Base-by-base conservation (phyloP, 1,140 invertebrate species). In the Drosophila orosa region DNA sequence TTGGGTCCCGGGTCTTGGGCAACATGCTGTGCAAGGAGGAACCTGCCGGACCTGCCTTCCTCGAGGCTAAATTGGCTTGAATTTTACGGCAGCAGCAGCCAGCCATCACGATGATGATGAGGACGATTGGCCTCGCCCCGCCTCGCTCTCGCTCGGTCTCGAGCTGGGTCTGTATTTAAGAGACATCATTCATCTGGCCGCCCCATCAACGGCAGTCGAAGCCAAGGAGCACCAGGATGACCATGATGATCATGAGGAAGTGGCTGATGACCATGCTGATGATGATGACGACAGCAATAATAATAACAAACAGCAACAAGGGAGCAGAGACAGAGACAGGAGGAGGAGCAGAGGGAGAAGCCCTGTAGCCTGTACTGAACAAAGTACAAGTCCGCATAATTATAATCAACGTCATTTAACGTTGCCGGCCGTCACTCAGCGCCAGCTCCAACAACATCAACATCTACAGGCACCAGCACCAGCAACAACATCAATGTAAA, bases 341-440 rank as follows among this genome's bases (percentile, higher is more conserved):
- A 54, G 69, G 47, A 69, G 29, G 3, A 24, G 42, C 12, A 45
- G 24, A 10, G 3, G 45, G 47, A 69, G 31, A 29, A 66, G 50
- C 77, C 76, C 76, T 67, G 59, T 80, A 62, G 29, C 48, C 45
- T 10, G 47, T 60, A 73, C 66, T 61, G 81, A 77, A 80, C 84
- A 87, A 83, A 87, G 84, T 89, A 87, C 84, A 87, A 87, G 84
- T 89, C 85, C 84, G 84, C 84, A 87, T 87, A 87, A 87, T 87
- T 87, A 87, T 87, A 87, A 87, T 87, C 84, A 87, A 87, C 84
- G 84, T 87, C 84, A 87, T 87, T 87, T 87, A 87, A 89, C 80
- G 84, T 87, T 89, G 80, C 84, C 80, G 84, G 84, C 84, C 83
- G 83, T 87, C 83, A 87, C 83, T 86, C 83, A 85, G 82, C 82